A percentile compares a stretch with the other conserved stretches of the same genome.
Conservation (phyloP, 2,113 vertebrate genomes). For the Pica pica region DNA sequence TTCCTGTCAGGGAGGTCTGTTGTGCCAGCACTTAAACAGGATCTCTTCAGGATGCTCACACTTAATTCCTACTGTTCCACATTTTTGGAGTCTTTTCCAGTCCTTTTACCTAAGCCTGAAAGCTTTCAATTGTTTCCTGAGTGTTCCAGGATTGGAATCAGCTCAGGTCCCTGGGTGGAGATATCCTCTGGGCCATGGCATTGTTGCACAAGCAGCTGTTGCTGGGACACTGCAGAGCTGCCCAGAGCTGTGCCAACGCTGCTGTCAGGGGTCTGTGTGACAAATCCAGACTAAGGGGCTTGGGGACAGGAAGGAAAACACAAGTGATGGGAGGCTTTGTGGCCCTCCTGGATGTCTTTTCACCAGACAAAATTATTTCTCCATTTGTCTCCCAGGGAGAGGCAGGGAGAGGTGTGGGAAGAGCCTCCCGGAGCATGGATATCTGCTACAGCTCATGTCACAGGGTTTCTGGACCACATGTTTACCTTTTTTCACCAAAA, state of each 20-base stretch:
- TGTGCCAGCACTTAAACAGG: conserved; percentile 2
- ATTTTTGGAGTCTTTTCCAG: neutral
- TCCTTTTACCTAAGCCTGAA: conserved; percentile 19
- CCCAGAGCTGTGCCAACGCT: neutral
- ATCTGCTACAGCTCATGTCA: neutral
- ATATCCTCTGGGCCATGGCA: neutral
- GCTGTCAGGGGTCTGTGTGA: neutral
- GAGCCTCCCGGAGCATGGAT: neutral
- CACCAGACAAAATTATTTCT: neutral
- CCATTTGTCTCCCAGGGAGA: neutral
- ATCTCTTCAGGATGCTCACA: conserved; percentile 31
- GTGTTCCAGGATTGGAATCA: conserved; percentile 14
- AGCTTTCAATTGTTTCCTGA: conserved; percentile 33
- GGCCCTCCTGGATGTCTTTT: neutral
- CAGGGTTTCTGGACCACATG: neutral
- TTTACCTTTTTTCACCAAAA: neutral
- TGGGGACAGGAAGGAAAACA: neutral
- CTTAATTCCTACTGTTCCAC: neutral
- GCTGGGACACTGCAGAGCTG: neutral
- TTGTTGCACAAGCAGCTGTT: neutral
- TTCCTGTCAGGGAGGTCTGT: neutral
- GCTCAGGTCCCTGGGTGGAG: conserved; percentile 27
- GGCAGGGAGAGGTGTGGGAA: neutral
- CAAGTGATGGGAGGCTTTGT: neutral
- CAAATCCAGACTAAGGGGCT: neutral